These are phyloP conservation scores for Musca domestica DNA, from an alignment of 1,140 invertebrate genomes.

Conservation along the genomic window DNA sequence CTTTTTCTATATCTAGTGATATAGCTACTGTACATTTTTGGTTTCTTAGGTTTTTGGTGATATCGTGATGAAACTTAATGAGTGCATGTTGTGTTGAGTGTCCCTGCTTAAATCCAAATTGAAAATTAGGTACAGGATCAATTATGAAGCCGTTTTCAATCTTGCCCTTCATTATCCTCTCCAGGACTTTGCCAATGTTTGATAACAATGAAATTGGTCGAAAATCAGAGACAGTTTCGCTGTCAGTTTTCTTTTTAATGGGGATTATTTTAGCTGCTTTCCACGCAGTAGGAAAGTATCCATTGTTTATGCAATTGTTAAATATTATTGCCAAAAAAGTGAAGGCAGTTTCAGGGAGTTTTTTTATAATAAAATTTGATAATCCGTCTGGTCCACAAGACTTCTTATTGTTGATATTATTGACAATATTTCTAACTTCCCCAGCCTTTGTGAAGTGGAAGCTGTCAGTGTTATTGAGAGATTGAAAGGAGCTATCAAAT, in stretches of 20 bases:
- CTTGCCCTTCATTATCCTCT: too few relatives aligned
- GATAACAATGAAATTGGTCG: neutral
- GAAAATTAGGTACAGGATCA: too few relatives aligned
- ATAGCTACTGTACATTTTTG: neutral
- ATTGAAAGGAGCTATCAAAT: too few relatives aligned
- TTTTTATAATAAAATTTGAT: neutral
- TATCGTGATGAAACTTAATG: neutral
- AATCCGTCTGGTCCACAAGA: neutral
- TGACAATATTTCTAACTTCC: neutral
- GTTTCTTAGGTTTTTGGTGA: neutral
- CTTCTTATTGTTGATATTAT: neutral
- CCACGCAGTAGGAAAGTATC: too few relatives aligned
- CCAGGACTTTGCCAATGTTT: neutral
- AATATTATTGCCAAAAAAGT: too few relatives aligned
- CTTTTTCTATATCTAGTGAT: too few relatives aligned
- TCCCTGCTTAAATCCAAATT: too few relatives aligned
- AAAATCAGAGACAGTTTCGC: neutral
- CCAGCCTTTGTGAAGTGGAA: neutral
- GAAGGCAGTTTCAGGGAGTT: neutral
- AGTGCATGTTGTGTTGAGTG: neutral
- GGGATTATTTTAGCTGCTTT: neutral
- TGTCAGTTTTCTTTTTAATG: too few relatives aligned
- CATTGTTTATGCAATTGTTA: too few relatives aligned
- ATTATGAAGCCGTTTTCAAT: too few relatives aligned
- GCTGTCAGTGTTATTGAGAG: neutral